Conservation (phyloP, 1,140 invertebrate genomes). For the Drosophila rhopaloa region DNA sequence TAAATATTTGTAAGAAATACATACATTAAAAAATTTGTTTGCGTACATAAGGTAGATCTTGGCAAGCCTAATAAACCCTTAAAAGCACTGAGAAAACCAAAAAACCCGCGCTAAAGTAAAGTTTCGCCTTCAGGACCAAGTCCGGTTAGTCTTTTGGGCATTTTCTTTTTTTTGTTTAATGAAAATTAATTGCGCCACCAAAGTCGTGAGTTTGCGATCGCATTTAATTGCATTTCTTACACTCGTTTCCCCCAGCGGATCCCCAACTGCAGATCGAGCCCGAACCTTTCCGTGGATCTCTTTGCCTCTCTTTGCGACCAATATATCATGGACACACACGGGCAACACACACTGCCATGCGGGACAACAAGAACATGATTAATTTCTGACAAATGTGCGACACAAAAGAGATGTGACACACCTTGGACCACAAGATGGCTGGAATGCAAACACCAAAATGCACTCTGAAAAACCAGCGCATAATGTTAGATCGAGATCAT, state of each 20-base stretch:
- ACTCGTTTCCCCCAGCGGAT: conserved; percentile 45
- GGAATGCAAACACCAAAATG: conserved; percentile 35
- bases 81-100: not conserved
- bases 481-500: not conserved
- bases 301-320: conserved; percentile 10
- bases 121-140: conserved; percentile 20
- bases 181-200: conserved; percentile 82
- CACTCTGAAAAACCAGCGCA: conserved; percentile 8
- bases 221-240: conserved; percentile 78
- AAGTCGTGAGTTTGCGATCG: conserved; percentile 77
- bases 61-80: not conserved
- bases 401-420: conserved; percentile 83
- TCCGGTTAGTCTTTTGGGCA: conserved; percentile 31
- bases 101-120: not conserved
- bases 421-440: conserved; percentile 74
- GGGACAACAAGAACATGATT: conserved; percentile 79
- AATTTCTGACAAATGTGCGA: conserved; percentile 84
- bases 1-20: no score
- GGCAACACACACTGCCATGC: conserved; percentile 30
- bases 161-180: conserved; percentile 57
- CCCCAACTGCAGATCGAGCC: conserved; percentile 38
- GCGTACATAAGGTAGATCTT: not conserved
- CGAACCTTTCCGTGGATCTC: conserved; percentile 61
- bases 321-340: conserved; percentile 41
- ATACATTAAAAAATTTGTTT: no score